Conservation (phyloP, 2,113 vertebrate genomes). For the Chiloscyllium plagiosum region DNA sequence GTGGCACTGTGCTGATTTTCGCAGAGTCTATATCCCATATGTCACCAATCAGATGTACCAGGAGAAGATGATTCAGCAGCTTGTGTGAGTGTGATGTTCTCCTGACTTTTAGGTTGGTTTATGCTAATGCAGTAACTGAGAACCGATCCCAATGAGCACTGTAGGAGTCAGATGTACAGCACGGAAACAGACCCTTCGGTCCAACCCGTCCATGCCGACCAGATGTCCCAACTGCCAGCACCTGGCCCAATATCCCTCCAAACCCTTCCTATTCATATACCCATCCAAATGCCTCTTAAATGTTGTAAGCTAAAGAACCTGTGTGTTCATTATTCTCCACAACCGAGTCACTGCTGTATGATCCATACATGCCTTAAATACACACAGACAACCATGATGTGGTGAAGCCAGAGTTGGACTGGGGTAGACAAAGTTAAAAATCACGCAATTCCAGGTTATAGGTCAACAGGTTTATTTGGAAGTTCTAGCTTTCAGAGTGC, state of each 20-base stretch:
- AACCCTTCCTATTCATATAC: no score
- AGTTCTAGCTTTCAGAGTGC: no score
- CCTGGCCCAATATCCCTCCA: no score
- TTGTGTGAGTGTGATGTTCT: slow-evolving; percentile 51
- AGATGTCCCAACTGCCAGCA: no score
- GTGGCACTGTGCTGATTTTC: slow-evolving; percentile 51
- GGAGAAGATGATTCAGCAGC: slow-evolving; percentile 55
- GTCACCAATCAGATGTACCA: slow-evolving; percentile 74
- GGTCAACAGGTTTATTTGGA: no score
- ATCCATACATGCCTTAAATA: neutral
- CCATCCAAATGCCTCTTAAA: no score
- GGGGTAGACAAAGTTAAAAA: no score
- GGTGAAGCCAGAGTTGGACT: no score
- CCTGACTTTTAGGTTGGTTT: neutral
- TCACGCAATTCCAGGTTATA: no score
- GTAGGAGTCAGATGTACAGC: neutral
- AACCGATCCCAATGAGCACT: neutral
- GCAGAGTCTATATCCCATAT: slow-evolving; percentile 59
- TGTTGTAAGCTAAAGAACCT: neutral
- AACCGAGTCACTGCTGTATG: neutral
- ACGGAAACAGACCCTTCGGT: no score
- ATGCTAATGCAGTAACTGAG: neutral
- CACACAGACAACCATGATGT: neutral
- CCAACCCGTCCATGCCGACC: no score
- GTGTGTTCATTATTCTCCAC: neutral